Percentiles rank a stretch among this genome's conserved stretches.
These are phyloP conservation scores for Calliscelio sp. DNA, from an alignment of 2,888 invertebrate species.

Conservation along the genomic window DNA sequence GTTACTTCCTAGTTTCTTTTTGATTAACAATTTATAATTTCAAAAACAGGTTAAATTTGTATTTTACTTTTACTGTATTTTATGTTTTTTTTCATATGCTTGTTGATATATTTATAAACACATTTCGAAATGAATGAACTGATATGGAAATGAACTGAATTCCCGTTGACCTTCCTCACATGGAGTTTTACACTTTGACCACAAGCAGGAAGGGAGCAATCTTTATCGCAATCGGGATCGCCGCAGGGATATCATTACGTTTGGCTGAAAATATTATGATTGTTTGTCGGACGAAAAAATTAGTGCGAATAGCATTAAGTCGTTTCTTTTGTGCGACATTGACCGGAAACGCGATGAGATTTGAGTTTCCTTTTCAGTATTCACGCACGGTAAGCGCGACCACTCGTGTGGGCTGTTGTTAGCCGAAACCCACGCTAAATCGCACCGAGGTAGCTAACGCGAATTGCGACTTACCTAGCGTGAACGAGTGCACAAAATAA, in stretches of 20 bases:
- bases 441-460: conserved; percentile 34
- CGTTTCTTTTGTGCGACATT: conserved; percentile 42
- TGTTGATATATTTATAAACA: too few species aligned
- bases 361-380: conserved; percentile 71
- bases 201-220: conserved; percentile 17
- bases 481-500: conserved; percentile 15
- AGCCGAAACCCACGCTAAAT: conserved; percentile 56
- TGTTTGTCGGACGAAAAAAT: conserved; percentile 23
- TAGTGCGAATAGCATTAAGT: conserved; percentile 46
- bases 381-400: conserved; percentile 58
- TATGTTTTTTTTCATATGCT: too few species aligned
- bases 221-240: conserved; percentile 28
- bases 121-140: not conserved
- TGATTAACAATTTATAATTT: too few species aligned
- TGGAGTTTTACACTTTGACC: conserved; percentile 23
- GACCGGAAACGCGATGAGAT: conserved; percentile 75
- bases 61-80: too few species aligned
- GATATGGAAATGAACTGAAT: not conserved
- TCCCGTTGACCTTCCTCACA: conserved; percentile 5
- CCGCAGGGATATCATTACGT: conserved; percentile 6
- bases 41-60: too few species aligned
- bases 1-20: too few species aligned
- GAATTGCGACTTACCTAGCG: conserved; percentile 51
- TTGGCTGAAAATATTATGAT: conserved; percentile 18
- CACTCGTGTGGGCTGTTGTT: conserved; percentile 61